phyloP scores from a whole-genome alignment of 2,888 invertebrate genomes.

The Campopleginae sp. region DNA sequence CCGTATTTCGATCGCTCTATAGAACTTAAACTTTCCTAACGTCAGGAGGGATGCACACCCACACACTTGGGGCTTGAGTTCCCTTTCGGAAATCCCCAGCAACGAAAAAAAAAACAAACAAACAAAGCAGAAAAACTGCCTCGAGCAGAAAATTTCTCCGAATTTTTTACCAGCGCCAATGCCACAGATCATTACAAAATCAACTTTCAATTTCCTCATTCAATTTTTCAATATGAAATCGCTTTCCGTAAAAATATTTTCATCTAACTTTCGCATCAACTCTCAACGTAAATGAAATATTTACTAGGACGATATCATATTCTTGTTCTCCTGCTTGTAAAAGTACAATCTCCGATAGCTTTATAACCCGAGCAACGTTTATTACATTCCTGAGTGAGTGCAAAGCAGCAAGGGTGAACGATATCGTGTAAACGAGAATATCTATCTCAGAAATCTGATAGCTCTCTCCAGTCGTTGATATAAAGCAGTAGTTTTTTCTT shows the following conservation, averaged over 20 bases:
- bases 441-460: constrained; percentile 1
- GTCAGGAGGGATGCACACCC: constrained; percentile 12
- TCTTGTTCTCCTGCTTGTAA: neutral
- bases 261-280: neutral
- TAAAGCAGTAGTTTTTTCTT: neutral
- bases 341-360: neutral
- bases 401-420: neutral
- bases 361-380: neutral
- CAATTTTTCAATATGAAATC: neutral
- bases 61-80: constrained; percentile 3
- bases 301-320: neutral
- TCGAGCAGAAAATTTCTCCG: neutral
- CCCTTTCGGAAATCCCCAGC: neutral
- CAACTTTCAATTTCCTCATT: neutral
- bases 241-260: neutral
- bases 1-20: constrained; percentile 55
- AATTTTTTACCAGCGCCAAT: neutral
- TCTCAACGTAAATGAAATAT: neutral
- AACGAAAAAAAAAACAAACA: neutral
- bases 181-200: neutral
- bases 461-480: neutral
- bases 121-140: neutral
- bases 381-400: constrained; percentile 12
- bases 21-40: constrained; percentile 59
- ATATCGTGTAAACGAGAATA: neutral